Percentiles rank a stretch among this genome's conserved stretches.
Conservation (phyloP, 2,797 vertebrate genomes). For the Harpagifer antarcticus region DNA sequence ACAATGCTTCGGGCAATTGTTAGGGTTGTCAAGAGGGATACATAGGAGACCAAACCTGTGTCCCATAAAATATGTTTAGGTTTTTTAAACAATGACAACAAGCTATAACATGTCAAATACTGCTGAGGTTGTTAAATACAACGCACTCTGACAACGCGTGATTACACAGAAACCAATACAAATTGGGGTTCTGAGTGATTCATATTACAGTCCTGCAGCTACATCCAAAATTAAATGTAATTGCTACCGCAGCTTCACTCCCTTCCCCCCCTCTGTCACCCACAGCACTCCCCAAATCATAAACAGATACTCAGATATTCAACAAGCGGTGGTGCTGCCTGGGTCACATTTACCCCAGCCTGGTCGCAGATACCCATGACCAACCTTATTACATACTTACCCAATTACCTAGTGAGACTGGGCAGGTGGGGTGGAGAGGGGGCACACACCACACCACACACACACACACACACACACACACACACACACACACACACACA, state of each 20-base stretch:
- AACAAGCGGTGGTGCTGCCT: slow-evolving; percentile 47
- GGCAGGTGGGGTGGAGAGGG: slow-evolving; percentile 38
- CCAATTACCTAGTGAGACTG: slow-evolving; percentile 71
- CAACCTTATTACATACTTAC: slow-evolving; percentile 79
- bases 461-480: slow-evolving; percentile 17
- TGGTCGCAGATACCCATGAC: slow-evolving; percentile 78
- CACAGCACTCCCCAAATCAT: slow-evolving; percentile 56
- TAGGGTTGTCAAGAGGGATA: slow-evolving; percentile 28
- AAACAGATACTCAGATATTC: slow-evolving; percentile 69
- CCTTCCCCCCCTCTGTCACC: slow-evolving; percentile 1
- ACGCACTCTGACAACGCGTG: slow-evolving; percentile 34
- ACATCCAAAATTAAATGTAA: slow-evolving; percentile 52
- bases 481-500: slow-evolving; percentile 11
- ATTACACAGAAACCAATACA: slow-evolving; percentile 60
- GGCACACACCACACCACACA: slow-evolving; percentile 2
- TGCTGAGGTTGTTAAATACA: slow-evolving; percentile 34
- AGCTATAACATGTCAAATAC: slow-evolving; percentile 26
- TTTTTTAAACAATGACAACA: slow-evolving; percentile 36
- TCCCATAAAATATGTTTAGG: slow-evolving; percentile 36
- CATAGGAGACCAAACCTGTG: slow-evolving; percentile 17
- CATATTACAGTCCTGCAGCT: slow-evolving; percentile 55
- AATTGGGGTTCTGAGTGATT: slow-evolving; percentile 55
- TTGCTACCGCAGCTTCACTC: slow-evolving; percentile 46
- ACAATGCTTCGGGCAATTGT: slow-evolving; percentile 24
- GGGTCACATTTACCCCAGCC: slow-evolving; percentile 66